Percentiles rank a stretch among this genome's conserved stretches.
These are phyloP conservation scores for Cecidostiba fungosa DNA, from an alignment of 2,888 invertebrate species.

Conservation along the genomic window DNA sequence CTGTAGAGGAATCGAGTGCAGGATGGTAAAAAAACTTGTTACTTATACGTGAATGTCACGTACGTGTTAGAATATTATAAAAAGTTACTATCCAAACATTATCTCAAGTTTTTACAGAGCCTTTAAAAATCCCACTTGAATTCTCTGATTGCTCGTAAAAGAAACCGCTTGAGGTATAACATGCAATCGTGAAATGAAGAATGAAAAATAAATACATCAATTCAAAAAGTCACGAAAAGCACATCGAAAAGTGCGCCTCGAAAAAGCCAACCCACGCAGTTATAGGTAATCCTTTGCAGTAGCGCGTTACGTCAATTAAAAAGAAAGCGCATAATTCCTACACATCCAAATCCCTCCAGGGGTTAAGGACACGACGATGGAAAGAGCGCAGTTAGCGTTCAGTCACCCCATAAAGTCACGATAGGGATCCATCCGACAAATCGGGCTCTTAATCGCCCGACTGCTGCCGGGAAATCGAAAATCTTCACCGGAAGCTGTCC, in stretches of 20 bases:
- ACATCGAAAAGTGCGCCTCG: too few relatives aligned
- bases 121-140: background rate
- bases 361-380: background rate
- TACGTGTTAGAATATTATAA: background rate
- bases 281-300: too few relatives aligned
- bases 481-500: conserved; percentile 42
- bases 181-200: too few relatives aligned
- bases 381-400: conserved; percentile 15
- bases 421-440: background rate
- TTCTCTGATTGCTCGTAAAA: background rate
- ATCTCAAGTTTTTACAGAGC: background rate
- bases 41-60: too few relatives aligned
- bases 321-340: background rate
- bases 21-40: background rate
- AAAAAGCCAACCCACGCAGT: too few relatives aligned
- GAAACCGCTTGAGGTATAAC: too few relatives aligned
- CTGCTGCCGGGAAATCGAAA: conserved; percentile 34
- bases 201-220: background rate
- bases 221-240: too few relatives aligned
- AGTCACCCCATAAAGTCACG: conserved; percentile 29
- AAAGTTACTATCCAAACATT: conserved; percentile 34
- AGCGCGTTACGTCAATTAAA: too few relatives aligned
- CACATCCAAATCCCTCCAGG: background rate
- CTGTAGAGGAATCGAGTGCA: too few relatives aligned
- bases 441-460: conserved; percentile 14